These are phyloP conservation scores for Enteromius viviparus DNA, from an alignment of 2,797 vertebrate genomes.

Conservation along the genomic window DNA sequence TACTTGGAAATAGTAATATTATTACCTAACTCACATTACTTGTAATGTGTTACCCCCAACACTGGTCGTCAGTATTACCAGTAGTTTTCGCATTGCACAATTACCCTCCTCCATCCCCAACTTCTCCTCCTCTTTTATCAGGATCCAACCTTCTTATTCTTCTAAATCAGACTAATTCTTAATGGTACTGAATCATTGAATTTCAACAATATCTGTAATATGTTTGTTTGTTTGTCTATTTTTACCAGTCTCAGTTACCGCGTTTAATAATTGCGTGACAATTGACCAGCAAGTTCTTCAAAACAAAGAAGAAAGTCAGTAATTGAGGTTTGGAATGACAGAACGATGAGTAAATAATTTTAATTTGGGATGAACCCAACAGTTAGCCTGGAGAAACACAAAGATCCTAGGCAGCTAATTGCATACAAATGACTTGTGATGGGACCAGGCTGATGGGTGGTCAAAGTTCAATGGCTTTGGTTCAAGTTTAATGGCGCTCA, in stretches of 20 bases:
- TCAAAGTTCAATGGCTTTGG: slow-evolving; percentile 37
- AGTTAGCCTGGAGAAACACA: slow-evolving; percentile 22
- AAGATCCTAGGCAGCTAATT: slow-evolving; percentile 43
- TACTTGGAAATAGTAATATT: too few relatives aligned
- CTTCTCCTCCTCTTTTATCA: too few relatives aligned
- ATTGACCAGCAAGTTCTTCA: too few relatives aligned
- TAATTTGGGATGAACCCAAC: background rate
- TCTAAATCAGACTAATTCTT: too few relatives aligned
- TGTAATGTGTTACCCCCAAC: too few relatives aligned
- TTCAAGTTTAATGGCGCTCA: slow-evolving; percentile 46
- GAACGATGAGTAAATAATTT: background rate
- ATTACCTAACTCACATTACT: too few relatives aligned
- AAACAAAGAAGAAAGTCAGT: background rate
- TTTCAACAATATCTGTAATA: background rate
- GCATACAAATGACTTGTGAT: slow-evolving; percentile 47
- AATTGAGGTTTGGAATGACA: background rate
- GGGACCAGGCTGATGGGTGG: slow-evolving; percentile 38
- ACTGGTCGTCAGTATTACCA: too few relatives aligned
- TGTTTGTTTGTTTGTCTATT: background rate
- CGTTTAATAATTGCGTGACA: background rate
- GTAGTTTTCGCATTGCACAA: too few relatives aligned
- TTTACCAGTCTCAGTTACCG: background rate
- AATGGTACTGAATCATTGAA: background rate
- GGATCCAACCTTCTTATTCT: too few relatives aligned
- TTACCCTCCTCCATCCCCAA: too few relatives aligned